Conservation (phyloP, 2,113 vertebrate species). For the Athene noctua region DNA sequence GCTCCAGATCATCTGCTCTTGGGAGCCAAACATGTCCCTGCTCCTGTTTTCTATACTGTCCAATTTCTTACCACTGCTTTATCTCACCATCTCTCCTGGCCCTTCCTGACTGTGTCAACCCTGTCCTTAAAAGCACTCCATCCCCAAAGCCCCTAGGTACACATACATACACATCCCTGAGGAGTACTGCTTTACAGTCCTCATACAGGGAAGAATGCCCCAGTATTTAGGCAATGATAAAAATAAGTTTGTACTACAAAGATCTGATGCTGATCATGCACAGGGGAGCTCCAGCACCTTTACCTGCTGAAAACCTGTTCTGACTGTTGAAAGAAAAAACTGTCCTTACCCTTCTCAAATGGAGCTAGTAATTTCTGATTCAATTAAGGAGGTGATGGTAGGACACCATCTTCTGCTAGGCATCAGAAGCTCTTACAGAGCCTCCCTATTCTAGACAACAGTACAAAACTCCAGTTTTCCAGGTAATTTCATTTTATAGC, state of each 20-base stretch:
- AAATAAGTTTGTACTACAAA: background rate
- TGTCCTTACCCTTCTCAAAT: background rate
- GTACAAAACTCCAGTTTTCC: background rate
- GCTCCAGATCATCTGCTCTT: background rate
- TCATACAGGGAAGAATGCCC: background rate
- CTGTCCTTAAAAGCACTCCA: background rate
- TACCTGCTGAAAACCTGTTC: background rate
- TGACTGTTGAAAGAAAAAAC: background rate
- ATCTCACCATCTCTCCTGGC: background rate
- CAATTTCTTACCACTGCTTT: background rate
- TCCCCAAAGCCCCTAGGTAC: background rate
- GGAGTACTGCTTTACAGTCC: background rate
- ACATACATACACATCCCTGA: fast-evolving
- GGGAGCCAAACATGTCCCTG: background rate
- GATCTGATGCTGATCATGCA: background rate
- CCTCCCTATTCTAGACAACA: background rate
- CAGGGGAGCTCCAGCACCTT: background rate
- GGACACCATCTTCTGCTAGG: background rate
- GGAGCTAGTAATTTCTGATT: background rate
- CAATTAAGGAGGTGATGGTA: background rate
- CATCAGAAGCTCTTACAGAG: background rate
- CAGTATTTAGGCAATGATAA: background rate
- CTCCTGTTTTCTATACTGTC: background rate
- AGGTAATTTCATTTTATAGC: background rate
- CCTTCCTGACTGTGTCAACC: background rate